Evolutionary conservation across 2,888 invertebrate genomes (phyloP).

Genomic region (Monopis laevigella): DNA sequence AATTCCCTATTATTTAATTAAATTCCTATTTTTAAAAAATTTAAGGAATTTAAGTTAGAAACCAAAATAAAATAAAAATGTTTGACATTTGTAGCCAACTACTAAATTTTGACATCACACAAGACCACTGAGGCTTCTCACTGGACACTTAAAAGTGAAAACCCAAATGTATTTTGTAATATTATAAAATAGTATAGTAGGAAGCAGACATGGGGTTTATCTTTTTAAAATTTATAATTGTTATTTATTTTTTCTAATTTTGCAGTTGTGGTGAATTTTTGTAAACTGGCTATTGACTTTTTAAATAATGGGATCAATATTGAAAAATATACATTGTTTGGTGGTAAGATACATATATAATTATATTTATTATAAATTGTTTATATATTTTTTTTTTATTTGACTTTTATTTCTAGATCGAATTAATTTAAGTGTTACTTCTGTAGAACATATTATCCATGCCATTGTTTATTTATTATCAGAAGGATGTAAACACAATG

Average conservation of each 20-base stretch:
- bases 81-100: too few species aligned
- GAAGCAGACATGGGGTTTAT: neutral
- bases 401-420: slow-evolving; percentile 56
- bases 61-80: too few species aligned
- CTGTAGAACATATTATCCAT: slow-evolving; percentile 73
- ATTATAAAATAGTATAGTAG: too few species aligned
- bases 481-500: slow-evolving; percentile 76
- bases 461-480: slow-evolving; percentile 78
- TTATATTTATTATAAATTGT: neutral
- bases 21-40: too few species aligned
- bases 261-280: slow-evolving; percentile 76
- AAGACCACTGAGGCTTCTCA: too few species aligned
- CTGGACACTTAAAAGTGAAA: too few species aligned
- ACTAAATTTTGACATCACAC: too few species aligned
- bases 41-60: too few species aligned
- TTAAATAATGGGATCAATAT: slow-evolving; percentile 72
- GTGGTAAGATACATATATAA: neutral
- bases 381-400: slow-evolving; percentile 4
- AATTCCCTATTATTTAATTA: too few species aligned
- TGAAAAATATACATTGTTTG: slow-evolving; percentile 70
- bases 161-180: too few species aligned
- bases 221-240: neutral
- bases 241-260: slow-evolving; percentile 21
- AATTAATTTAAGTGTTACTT: slow-evolving; percentile 57
- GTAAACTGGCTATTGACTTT: slow-evolving; percentile 73